These are phyloP conservation scores for Acanthaster planci DNA, from an alignment of 35 echinoderm and acorn worm species.

Conservation along the genomic window DNA sequence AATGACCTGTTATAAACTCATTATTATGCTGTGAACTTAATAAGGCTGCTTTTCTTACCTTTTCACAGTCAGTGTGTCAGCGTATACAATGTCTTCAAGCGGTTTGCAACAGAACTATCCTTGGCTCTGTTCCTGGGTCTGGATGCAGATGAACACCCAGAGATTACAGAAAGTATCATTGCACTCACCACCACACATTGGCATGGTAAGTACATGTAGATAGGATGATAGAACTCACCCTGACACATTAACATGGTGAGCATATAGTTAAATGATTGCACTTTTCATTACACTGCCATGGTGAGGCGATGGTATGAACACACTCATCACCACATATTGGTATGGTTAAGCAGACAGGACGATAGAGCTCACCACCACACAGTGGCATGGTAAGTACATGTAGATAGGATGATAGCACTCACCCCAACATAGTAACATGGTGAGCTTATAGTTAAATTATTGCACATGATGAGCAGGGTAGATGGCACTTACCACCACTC, in stretches of 20 bases:
- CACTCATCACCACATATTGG: not conserved
- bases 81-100: slow-evolving; percentile 81
- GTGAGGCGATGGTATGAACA: too few relatives aligned
- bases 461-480: too few relatives aligned
- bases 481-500: too few relatives aligned
- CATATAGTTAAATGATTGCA: too few relatives aligned
- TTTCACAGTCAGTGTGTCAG: slow-evolving; percentile 34
- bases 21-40: too few relatives aligned
- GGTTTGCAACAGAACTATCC: slow-evolving; percentile 95
- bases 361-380: too few relatives aligned
- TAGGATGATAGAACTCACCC: not conserved
- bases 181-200: slow-evolving; percentile 85
- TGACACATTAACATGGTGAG: slow-evolving; percentile 2
- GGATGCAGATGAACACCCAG: slow-evolving; percentile 67
- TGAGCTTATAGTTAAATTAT: too few relatives aligned
- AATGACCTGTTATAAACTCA: not conserved
- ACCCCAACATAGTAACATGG: not conserved
- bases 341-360: too few relatives aligned
- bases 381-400: not conserved
- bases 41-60: not conserved
- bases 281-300: too few relatives aligned
- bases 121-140: slow-evolving; percentile 88
- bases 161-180: slow-evolving; percentile 57
- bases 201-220: slow-evolving; percentile 72
- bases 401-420: too few relatives aligned